Evolutionary conservation across 2,888 invertebrate genomes (phyloP).

Genomic region (Tetragonula carbonaria): DNA sequence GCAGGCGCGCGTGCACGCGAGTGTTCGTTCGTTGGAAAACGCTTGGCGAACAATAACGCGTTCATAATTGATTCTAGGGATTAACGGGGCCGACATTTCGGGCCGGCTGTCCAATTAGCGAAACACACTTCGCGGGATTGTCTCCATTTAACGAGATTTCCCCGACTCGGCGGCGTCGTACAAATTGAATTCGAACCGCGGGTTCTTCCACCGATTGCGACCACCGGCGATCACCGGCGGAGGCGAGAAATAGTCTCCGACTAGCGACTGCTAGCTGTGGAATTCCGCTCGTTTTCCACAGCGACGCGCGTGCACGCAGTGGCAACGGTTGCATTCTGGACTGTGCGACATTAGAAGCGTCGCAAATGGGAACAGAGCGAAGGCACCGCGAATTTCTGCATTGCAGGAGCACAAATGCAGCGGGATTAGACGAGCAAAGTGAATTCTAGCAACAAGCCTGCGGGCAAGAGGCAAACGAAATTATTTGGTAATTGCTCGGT

Average conservation of each 20-base stretch:
- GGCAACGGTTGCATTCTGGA: constrained; percentile 10
- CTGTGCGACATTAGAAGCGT: not conserved
- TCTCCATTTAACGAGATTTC: constrained; percentile 49
- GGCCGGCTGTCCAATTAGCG: constrained; percentile 44
- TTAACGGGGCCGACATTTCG: constrained; percentile 28
- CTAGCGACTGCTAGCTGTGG: not conserved
- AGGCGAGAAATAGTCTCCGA: constrained; percentile 12
- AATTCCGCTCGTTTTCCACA: constrained; percentile 26
- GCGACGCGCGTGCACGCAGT: constrained; percentile 16
- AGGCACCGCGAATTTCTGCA: too few species aligned
- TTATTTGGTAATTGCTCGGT: constrained; percentile 55
- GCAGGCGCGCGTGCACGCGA: too few species aligned
- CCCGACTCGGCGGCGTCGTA: not conserved
- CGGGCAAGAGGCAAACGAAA: constrained; percentile 26
- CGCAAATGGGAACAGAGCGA: constrained; percentile 40
- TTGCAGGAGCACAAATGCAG: not conserved
- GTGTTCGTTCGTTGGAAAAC: not conserved
- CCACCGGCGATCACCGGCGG: not conserved
- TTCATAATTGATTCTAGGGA: constrained; percentile 46
- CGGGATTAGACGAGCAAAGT: constrained; percentile 55
- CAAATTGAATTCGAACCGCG: constrained; percentile 21
- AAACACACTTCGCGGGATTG: constrained; percentile 41
- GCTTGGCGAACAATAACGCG: constrained; percentile 21
- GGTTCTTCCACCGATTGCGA: not conserved
- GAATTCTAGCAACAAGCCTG: constrained; percentile 41